Evolutionary conservation across 2,888 invertebrate genomes (phyloP), one percentile per base, ranked within the genome.

Genomic region (Pseudococcus jackbeardsleyi): DNA sequence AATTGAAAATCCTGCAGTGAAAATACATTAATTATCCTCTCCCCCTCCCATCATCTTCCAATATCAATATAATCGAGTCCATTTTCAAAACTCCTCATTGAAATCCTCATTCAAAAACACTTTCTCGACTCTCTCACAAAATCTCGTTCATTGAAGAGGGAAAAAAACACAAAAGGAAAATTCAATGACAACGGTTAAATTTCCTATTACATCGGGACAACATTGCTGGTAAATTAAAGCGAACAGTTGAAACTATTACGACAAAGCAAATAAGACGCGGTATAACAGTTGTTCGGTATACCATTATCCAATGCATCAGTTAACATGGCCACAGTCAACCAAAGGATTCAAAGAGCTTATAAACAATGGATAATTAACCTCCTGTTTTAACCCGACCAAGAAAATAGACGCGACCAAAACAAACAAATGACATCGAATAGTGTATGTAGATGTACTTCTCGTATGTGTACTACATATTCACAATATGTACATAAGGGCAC

Each of bases 341-440:
- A 72, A 72, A 82, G 79, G 39, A 82, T 46, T 82, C 79, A 82
- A 82, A 82, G 46, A 46, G 42, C 79, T 82, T 46, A 82, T 82
- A 82, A 82, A 82, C 79, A 82, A 82, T 82, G 79, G 46, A 46
- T 82, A 82, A 82, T 82, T 82, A 82, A 82, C 79, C 79, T 82
- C 42, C 46, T 46, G 79, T 82, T 82, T 82, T 82, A 46, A 82
- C 46, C 39, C 79, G 79, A 82, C 79, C 46, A 82, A 82, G 79
- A 82, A 82, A 82, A 46, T 82, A 82, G 79, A 82, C n/a, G 42
- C 42, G 79, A 82, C 79, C 79, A 82, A 82, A 82, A 82, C 79
- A 82, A 82, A 82, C 79, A 82, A 82, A 82, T 82, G 79, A 42
- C 79, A 82, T 33, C 33, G 72, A n/a, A 82, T 7, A 59, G 12